Conservation (phyloP, 2,797 vertebrate species). For the Tokudaia tokunoshimensis region DNA sequence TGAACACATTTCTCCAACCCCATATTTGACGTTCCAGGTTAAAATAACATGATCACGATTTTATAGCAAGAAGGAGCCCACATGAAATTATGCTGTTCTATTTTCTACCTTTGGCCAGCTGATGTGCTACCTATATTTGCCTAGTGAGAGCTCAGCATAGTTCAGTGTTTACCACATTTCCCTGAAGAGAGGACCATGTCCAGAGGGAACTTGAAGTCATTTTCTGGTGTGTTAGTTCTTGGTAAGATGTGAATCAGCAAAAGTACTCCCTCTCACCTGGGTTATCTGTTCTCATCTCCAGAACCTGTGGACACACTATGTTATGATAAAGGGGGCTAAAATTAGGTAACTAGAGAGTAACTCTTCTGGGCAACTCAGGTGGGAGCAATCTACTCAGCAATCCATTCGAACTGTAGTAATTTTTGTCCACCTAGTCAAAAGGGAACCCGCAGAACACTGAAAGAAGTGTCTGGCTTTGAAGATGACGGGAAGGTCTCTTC, state of each 20-base stretch:
- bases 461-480: not conserved
- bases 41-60: constrained; percentile 1
- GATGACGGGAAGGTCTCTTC: not conserved
- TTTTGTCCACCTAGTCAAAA: not conserved
- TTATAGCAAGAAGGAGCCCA: constrained; percentile 15
- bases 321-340: not conserved
- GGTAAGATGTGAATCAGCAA: not conserved
- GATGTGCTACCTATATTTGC: not conserved
- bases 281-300: not conserved
- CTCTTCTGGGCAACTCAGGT: not conserved
- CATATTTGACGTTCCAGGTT: not conserved
- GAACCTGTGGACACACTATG: not conserved
- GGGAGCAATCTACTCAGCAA: not conserved
- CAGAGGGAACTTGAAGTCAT: not conserved
- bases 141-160: not conserved
- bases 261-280: not conserved
- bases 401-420: not conserved
- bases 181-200: rapidly evolving
- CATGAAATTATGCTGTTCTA: not conserved
- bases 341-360: not conserved
- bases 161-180: not conserved
- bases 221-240: not conserved
- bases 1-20: not conserved
- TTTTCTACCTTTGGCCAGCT: not conserved
- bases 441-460: not conserved